Evolutionary conservation across 2,113 vertebrate species (phyloP).

Genomic region (Morone saxatilis): DNA sequence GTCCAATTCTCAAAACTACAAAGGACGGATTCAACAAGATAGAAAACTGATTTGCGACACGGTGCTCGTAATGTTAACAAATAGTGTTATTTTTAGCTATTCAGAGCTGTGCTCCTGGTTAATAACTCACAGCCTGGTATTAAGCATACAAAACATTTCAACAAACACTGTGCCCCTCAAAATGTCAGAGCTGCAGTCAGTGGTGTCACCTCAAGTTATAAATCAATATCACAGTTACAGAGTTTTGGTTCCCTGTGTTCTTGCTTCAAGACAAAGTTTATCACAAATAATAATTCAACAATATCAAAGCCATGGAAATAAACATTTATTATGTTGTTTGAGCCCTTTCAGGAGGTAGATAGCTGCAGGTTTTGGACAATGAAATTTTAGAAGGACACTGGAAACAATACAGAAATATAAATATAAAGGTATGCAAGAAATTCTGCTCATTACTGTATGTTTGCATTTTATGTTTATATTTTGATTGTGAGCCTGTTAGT

Average conservation of each 20-base stretch:
- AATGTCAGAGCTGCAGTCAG: slow-evolving; percentile 1
- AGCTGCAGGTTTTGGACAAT: not conserved
- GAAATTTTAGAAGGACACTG: not conserved
- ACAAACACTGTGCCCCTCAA: not conserved
- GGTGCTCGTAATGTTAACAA: not conserved
- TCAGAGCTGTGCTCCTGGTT: not conserved
- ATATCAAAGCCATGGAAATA: not conserved
- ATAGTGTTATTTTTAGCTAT: not conserved
- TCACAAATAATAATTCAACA: slow-evolving; percentile 6
- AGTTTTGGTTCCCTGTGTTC: too few species aligned
- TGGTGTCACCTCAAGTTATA: not conserved
- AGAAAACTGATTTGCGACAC: not conserved
- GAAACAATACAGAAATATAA: not conserved
- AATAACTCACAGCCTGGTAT: not conserved
- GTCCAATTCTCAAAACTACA: not conserved
- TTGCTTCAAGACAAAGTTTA: not conserved
- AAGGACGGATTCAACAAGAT: not conserved
- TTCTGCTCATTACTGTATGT: not conserved
- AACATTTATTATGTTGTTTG: not conserved
- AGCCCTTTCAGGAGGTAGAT: not conserved
- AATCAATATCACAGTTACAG: slow-evolving; percentile 15
- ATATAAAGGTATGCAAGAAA: not conserved
- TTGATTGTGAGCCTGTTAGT: not conserved
- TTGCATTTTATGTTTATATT: too few species aligned
- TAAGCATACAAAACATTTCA: not conserved